These are phyloP conservation scores for Notechis scutatus DNA, from an alignment of 2,113 vertebrate genomes.

Conservation along the genomic window DNA sequence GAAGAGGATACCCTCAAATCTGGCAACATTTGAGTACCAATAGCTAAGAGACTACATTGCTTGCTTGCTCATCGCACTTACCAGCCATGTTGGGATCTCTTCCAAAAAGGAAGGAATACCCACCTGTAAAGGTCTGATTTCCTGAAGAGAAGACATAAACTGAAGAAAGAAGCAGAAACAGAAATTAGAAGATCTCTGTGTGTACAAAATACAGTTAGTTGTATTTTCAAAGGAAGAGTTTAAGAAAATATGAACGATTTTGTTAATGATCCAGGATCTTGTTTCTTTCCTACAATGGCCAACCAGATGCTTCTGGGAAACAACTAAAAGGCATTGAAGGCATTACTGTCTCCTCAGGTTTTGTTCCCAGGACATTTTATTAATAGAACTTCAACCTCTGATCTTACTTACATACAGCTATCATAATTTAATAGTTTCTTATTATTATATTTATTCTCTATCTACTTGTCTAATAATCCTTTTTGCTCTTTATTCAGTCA, in stretches of 20 bases:
- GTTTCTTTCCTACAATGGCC: not conserved
- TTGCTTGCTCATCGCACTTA: not conserved
- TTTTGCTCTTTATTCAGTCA: not conserved
- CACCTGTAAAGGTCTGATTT: constrained; percentile 54
- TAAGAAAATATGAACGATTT: not conserved
- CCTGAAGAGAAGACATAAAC: constrained; percentile 37
- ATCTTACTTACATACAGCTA: not conserved
- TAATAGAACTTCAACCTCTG: not conserved
- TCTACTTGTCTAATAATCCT: not conserved
- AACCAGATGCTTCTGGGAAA: not conserved
- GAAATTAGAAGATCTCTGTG: not conserved
- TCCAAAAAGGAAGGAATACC: not conserved
- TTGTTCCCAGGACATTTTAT: not conserved
- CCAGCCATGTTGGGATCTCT: no score
- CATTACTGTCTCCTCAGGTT: not conserved
- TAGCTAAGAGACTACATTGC: not conserved
- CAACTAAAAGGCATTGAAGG: not conserved
- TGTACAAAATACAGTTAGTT: not conserved
- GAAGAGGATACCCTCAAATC: not conserved
- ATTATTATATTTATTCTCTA: not conserved
- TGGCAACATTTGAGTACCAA: not conserved
- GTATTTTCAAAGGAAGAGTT: not conserved
- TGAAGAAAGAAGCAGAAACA: constrained; percentile 32
- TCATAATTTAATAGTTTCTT: not conserved
- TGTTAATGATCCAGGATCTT: not conserved